Base-by-base conservation (phyloP, 2,797 vertebrate species). In the Molothrus aeneus region DNA sequence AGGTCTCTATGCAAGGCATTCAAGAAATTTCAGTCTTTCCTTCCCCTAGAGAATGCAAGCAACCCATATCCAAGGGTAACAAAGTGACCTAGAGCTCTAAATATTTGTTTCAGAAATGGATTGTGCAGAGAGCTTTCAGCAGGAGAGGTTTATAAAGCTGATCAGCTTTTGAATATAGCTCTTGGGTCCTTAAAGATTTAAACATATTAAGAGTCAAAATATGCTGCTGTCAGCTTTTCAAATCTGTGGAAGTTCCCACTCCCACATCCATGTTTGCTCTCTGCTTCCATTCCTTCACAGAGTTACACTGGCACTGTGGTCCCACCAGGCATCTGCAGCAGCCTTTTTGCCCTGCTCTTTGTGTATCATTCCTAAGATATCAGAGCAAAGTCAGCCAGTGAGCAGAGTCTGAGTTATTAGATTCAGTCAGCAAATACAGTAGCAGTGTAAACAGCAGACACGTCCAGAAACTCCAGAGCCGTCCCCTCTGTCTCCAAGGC, bases 311-410 rank as follows among this genome's bases (percentile, higher is more conserved):
- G 43, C 85, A 54, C 40, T 24, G 40, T 57, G 32, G 61, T 79
- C 65, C 74, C 1, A 1, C 31, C 8, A 7, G 59, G 77, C 73
- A 88, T 66, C 68, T 81, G 80, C 61, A 90, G 80, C 85, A 91
- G 73, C 65, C 24, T 83, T 78, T 83, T 72, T 85, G 86, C 61
- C 73, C 66, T 90, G 63, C 87, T 95, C 90, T 92, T 94, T 87
- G 68, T 54, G 0, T 92, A 68, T 86, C 88, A 94, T 94, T 95
- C 93, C 92, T 80, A 54, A 91, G 57, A 68, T 95, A 87, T 72
- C 88, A 95, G 34, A 93, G 75, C 68, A 80, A 92, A 95, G 87
- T 75, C 36, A 0, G 64, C 29, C 85, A 71, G 81, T 34, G 60
- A 93, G 71, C 71, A 85, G 80, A 94, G 74, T 38, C 43, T 79